Evolutionary conservation across 2,113 vertebrate genomes (phyloP), one percentile per base, ranked within the genome.

Genomic region (Galbula dea): DNA sequence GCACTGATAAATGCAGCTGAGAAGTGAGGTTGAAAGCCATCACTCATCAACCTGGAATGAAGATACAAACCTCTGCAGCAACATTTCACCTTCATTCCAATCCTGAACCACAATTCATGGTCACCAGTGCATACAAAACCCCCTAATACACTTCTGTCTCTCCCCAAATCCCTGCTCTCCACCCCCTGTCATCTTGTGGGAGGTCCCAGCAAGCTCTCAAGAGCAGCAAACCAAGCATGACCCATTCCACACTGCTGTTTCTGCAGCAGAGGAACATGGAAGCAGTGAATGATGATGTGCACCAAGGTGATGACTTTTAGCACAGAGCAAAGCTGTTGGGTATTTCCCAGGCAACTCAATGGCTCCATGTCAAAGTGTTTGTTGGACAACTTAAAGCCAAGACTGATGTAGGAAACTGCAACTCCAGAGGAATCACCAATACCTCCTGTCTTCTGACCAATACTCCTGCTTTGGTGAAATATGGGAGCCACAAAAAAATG

Each of bases 401-500:
- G 75, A 11, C 63, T 78, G 78, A 72, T 21, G 71, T 32, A 52
- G 5, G 1, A 27, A 89, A 58, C 55, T 15, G 59, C 7, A 9
- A 54, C 89, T 77, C 21, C 6, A 43, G 79, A 91, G 87, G 85
- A 94, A 94, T 95, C 89, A 81, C 80, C 66, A 30, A 69, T 81
- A 69, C 43, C 71, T 83, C 43, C 30, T 46, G 63, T 48, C 59
- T 36, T 82, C 61, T 92, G 88, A 92, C 95, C 93, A 69, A 88
- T 95, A 95, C 32, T 71, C 59, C 55, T 94, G 78, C 84, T 92
- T 74, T 5, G 39, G 17, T 91, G 83, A 95, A 95, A 95, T 85
- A 97, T 4, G 51, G 78, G 7, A 73, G 85, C 62, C 27, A 86
- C 83, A 95, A 84, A 94, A 91, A 30, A 91, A 30, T 6, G n/a